A percentile compares a stretch with the other conserved stretches of the same genome.
Evolutionary conservation across 1,140 invertebrate species (phyloP).

Genomic region (Diabrotica virgifera): DNA sequence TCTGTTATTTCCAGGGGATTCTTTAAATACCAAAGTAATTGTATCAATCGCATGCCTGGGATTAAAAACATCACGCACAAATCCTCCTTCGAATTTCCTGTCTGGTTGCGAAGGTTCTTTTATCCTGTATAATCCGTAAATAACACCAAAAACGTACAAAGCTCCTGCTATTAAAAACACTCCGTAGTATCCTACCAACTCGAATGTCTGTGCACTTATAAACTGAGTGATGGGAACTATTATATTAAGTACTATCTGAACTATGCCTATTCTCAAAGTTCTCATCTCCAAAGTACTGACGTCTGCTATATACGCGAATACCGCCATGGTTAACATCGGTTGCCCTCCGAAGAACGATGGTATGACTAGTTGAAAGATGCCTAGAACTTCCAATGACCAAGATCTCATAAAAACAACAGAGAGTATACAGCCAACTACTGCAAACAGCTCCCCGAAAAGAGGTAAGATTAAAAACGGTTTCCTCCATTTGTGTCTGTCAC

Average conservation of each 20-base stretch:
- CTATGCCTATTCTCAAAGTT: conserved; percentile 55
- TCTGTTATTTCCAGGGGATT: conserved; percentile 32
- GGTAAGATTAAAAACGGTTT: conserved; percentile 64
- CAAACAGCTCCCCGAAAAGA: conserved; percentile 57
- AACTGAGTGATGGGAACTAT: conserved; percentile 33
- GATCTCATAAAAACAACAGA: conserved; percentile 54
- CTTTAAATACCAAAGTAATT: conserved; percentile 40
- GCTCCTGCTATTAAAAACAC: conserved; percentile 35
- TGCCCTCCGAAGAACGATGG: conserved; percentile 56
- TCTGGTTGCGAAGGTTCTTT: conserved; percentile 38
- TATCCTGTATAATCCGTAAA: conserved; percentile 43
- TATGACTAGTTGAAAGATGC: conserved; percentile 54
- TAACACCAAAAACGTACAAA: conserved; percentile 33
- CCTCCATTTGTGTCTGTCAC: conserved; percentile 59
- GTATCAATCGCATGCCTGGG: conserved; percentile 42
- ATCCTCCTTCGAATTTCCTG: conserved; percentile 2
- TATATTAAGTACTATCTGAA: conserved; percentile 53
- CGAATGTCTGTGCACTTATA: conserved; percentile 41
- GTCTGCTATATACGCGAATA: conserved; percentile 59
- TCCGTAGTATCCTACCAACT: conserved; percentile 37
- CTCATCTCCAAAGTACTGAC: conserved; percentile 54
- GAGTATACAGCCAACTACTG: conserved; percentile 51
- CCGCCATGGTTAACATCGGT: conserved; percentile 54
- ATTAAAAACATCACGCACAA: conserved; percentile 43
- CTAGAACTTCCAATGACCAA: conserved; percentile 54